phyloP scores from a whole-genome alignment of 2,797 vertebrate genomes.

The Scleropages formosus region DNA sequence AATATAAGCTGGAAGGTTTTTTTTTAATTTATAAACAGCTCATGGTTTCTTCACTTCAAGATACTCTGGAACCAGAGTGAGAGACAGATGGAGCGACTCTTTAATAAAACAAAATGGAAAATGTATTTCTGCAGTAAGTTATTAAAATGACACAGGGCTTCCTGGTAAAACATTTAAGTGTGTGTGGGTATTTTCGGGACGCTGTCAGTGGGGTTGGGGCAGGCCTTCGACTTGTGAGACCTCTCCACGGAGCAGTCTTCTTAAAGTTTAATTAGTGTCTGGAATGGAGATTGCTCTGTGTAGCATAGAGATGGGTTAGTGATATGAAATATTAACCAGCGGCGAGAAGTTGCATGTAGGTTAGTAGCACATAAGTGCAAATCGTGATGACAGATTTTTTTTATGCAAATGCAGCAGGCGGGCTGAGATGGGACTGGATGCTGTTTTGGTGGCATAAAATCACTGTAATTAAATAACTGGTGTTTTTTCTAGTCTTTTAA shows the following conservation, averaged over 20 bases:
- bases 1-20: not conserved
- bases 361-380: conserved; percentile 35
- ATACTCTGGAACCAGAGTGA: not conserved
- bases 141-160: conserved; percentile 34
- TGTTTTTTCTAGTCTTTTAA: too few relatives aligned
- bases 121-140: conserved; percentile 1
- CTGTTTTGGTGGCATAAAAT: not conserved
- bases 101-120: conserved; percentile 15
- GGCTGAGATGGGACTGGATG: not conserved
- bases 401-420: not conserved
- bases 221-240: conserved; percentile 29
- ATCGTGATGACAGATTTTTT: not conserved
- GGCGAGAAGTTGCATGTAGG: conserved; percentile 29
- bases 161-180: conserved; percentile 32
- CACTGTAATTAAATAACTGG: not conserved
- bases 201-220: conserved; percentile 26
- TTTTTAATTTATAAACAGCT: too few relatives aligned
- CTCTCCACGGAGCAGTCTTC: conserved; percentile 22
- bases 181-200: conserved; percentile 35
- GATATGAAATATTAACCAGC: conserved; percentile 32
- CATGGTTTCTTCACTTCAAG: not conserved
- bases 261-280: conserved; percentile 42
- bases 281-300: conserved; percentile 29
- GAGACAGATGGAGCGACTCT: conserved; percentile 5
- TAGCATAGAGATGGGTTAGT: conserved; percentile 28